phyloP scores from a whole-genome alignment of 2,888 invertebrate genomes.

The Eupeodes latifasciatus region DNA sequence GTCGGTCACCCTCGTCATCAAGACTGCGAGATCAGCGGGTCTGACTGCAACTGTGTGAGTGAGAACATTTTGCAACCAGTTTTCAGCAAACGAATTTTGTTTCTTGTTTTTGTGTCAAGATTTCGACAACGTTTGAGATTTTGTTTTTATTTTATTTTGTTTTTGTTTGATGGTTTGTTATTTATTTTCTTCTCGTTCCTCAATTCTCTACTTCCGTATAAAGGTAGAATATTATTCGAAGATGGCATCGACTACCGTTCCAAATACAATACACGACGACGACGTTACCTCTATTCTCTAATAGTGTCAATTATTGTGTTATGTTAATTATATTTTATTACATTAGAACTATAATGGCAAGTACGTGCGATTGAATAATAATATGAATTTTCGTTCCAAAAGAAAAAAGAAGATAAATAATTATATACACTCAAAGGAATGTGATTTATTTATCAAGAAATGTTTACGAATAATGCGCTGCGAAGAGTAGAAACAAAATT shows the following conservation, averaged over 20 bases:
- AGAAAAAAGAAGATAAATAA: neutral
- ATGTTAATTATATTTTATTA: conserved; percentile 74
- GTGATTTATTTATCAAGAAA: conserved; percentile 37
- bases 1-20: conserved; percentile 7
- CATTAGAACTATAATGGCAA: conserved; percentile 61
- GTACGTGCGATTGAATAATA: conserved; percentile 3
- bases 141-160: neutral
- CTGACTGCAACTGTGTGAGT: neutral
- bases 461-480: conserved; percentile 18
- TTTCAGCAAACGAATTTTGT: conserved; percentile 58
- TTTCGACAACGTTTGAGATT: conserved; percentile 62
- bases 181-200: neutral
- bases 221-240: neutral
- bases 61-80: conserved; percentile 62
- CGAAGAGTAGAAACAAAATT: conserved; percentile 14
- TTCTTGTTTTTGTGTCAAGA: conserved; percentile 74
- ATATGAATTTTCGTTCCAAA: conserved; percentile 10
- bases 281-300: neutral
- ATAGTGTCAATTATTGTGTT: conserved; percentile 71
- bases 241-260: conserved; percentile 6
- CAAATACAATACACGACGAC: neutral
- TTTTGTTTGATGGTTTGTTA: neutral
- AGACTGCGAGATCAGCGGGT: conserved; percentile 12
- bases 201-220: conserved; percentile 30
- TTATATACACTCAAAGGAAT: neutral